Percentiles rank a stretch among this genome's conserved stretches.
These are phyloP conservation scores for Caenorhabditis wallacei DNA, from an alignment of 2,888 invertebrate species.

Conservation along the genomic window DNA sequence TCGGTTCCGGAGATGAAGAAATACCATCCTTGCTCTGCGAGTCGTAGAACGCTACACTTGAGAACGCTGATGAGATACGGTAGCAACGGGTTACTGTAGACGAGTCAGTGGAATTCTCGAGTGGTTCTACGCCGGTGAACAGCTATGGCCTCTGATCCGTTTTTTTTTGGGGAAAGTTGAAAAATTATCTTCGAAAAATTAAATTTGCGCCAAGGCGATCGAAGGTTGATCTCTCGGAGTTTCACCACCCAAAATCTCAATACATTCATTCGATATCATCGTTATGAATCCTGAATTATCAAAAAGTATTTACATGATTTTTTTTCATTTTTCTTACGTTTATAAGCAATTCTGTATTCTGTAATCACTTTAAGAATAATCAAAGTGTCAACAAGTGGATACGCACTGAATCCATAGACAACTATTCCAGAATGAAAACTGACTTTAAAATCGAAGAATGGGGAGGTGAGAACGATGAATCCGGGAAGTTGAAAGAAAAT, in stretches of 20 bases:
- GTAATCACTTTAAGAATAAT: slow-evolving; percentile 23
- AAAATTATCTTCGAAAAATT: too few species aligned
- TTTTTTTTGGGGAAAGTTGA: too few species aligned
- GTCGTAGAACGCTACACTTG: slow-evolving; percentile 12
- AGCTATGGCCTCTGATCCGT: slow-evolving; percentile 52
- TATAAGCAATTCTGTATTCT: slow-evolving; percentile 9
- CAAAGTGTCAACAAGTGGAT: slow-evolving; percentile 14
- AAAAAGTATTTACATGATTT: not conserved
- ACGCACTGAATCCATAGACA: not conserved
- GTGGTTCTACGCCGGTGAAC: slow-evolving; percentile 43
- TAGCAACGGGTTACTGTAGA: slow-evolving; percentile 51
- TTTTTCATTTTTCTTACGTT: not conserved
- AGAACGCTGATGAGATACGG: slow-evolving; percentile 28
- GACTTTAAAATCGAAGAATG: slow-evolving; percentile 1
- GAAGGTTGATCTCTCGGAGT: not conserved
- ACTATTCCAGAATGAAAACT: slow-evolving; percentile 8
- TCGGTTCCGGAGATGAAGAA: slow-evolving; percentile 48
- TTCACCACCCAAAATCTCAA: not conserved
- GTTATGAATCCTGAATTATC: not conserved
- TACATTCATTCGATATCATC: not conserved
- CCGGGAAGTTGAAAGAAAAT: slow-evolving; percentile 16
- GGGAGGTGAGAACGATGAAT: not conserved
- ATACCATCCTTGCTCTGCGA: slow-evolving; percentile 62
- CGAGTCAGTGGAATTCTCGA: slow-evolving; percentile 8
- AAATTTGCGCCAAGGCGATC: not conserved